These are phyloP conservation scores for Deilephila elpenor DNA, from an alignment of 2,888 invertebrate species.

Conservation along the genomic window DNA sequence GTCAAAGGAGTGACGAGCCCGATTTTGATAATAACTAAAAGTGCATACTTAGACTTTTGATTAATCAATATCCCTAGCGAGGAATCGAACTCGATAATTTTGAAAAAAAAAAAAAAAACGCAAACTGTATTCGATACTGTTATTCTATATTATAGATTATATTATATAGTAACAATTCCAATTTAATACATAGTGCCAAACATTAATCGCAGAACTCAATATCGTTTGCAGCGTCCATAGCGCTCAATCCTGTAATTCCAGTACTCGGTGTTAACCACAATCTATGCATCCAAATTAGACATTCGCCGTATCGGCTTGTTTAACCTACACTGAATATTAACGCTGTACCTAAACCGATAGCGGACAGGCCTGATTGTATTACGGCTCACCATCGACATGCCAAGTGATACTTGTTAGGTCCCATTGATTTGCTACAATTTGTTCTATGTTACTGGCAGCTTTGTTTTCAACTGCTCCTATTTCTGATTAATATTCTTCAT, in stretches of 20 bases:
- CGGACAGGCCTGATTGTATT: not conserved
- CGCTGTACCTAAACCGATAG: slow-evolving; percentile 9
- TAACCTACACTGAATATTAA: slow-evolving; percentile 18
- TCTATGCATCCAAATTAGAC: slow-evolving; percentile 19
- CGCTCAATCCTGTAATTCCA: slow-evolving; percentile 2
- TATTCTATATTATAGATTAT: too few relatives aligned
- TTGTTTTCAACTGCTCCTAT: too few relatives aligned
- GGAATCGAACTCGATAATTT: too few relatives aligned
- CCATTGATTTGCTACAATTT: not conserved
- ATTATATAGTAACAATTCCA: not conserved
- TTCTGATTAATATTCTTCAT: too few relatives aligned
- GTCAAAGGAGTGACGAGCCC: too few relatives aligned
- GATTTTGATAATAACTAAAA: too few relatives aligned
- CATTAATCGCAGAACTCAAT: not conserved
- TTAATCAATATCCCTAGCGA: too few relatives aligned
- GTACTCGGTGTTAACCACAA: slow-evolving; percentile 5
- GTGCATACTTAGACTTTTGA: too few relatives aligned
- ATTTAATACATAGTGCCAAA: not conserved
- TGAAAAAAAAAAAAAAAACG: too few relatives aligned
- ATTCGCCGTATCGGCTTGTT: slow-evolving; percentile 12
- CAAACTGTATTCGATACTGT: too few relatives aligned
- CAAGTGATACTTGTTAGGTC: not conserved
- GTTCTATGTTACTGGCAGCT: not conserved
- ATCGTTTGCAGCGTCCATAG: slow-evolving; percentile 3
- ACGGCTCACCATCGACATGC: not conserved